A percentile compares a stretch with the other conserved stretches of the same genome.
Conservation (phyloP, 2,113 vertebrate genomes). For the Megatriorchis doriae region DNA sequence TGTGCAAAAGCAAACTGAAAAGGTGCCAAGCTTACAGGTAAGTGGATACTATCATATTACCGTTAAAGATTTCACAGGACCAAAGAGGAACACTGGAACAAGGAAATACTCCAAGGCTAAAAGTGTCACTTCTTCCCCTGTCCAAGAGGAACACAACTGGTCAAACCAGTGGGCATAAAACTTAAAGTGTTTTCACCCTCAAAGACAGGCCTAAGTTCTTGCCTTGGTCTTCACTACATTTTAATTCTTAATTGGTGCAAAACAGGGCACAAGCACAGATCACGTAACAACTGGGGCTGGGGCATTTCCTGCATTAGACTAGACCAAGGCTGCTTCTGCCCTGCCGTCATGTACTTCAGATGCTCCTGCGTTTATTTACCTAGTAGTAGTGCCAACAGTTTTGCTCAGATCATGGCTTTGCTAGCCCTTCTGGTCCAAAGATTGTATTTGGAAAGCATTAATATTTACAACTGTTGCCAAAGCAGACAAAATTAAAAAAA, state of each 20-base stretch:
- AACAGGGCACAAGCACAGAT: rapidly evolving
- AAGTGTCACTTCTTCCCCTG: rapidly evolving
- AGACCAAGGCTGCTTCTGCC: rapidly evolving
- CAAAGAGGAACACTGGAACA: background rate
- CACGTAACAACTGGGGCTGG: rapidly evolving
- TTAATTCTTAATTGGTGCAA: background rate
- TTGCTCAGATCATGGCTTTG: background rate
- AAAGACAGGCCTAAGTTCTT: background rate
- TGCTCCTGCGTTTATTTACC: background rate
- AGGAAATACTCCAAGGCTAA: background rate
- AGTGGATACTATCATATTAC: rapidly evolving
- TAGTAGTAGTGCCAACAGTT: background rate
- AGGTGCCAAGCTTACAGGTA: background rate
- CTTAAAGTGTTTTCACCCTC: too few species aligned
- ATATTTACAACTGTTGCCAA: background rate
- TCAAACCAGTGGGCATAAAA: background rate
- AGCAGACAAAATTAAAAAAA: background rate
- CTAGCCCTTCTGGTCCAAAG: background rate
- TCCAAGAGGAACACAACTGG: background rate
- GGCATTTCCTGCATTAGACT: rapidly evolving
- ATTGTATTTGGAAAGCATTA: background rate
- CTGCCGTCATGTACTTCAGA: background rate
- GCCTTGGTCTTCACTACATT: rapidly evolving
- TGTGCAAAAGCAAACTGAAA: background rate
- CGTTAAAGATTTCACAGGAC: background rate